These are phyloP conservation scores for Botia almorhae DNA, from an alignment of 2,797 vertebrate genomes.

Conservation along the genomic window DNA sequence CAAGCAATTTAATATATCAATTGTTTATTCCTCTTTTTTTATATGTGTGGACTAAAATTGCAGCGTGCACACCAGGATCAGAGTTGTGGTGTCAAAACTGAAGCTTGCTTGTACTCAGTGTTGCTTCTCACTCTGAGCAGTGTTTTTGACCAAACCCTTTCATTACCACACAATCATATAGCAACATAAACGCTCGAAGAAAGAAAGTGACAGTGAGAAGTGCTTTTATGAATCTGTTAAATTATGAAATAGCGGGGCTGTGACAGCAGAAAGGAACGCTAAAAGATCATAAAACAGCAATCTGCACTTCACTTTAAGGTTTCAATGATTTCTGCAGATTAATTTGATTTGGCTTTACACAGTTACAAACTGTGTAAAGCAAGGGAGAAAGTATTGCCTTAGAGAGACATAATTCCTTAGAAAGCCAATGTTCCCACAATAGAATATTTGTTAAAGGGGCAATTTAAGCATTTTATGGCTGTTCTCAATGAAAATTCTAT, in stretches of 20 bases:
- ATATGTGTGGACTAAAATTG: too few species aligned
- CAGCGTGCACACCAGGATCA: too few species aligned
- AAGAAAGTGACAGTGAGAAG: neutral
- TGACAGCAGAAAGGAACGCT: neutral
- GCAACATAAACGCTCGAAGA: neutral
- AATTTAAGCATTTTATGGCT: neutral
- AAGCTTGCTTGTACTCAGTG: too few species aligned
- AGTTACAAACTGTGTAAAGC: conserved; percentile 24
- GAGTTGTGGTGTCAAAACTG: too few species aligned
- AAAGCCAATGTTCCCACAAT: neutral
- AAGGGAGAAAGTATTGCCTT: neutral
- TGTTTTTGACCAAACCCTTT: neutral
- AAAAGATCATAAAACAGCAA: neutral
- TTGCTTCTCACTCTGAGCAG: too few species aligned
- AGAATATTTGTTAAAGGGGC: neutral
- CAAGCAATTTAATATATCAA: too few species aligned
- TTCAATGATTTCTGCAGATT: conserved; percentile 16
- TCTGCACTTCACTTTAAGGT: neutral
- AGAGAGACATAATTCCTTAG: conserved; percentile 21
- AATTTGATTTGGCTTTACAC: conserved; percentile 23
- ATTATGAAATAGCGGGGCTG: neutral
- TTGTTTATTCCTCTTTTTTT: too few species aligned
- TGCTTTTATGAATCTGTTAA: neutral
- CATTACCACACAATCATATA: neutral
- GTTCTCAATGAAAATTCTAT: neutral